Percentiles rank a stretch among this genome's conserved stretches.
These are phyloP conservation scores for Vulpes lagopus DNA, from an alignment of 2,113 vertebrate species.

Conservation along the genomic window DNA sequence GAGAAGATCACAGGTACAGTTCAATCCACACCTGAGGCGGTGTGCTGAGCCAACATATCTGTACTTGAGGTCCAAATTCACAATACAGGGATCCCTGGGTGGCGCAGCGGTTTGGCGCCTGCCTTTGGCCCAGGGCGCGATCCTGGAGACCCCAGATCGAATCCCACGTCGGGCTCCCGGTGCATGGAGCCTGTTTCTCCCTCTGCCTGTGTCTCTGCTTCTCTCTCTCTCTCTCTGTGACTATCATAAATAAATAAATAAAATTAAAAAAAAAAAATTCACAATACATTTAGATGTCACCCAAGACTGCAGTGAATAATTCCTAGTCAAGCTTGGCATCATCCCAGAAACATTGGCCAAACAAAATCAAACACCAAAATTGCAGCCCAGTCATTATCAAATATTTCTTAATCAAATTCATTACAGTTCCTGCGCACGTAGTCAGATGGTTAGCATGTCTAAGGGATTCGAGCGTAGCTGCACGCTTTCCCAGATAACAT, in stretches of 20 bases:
- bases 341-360: background rate
- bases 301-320: background rate
- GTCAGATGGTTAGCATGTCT: background rate
- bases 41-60: background rate
- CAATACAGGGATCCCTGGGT: no score
- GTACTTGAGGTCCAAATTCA: background rate
- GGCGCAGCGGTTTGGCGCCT: no score
- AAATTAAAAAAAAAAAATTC: no score
- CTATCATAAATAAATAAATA: no score
- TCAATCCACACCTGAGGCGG: background rate
- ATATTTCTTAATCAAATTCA: conserved; percentile 31
- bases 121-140: no score
- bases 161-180: no score
- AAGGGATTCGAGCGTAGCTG: background rate
- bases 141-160: no score
- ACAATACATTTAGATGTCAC: background rate
- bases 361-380: conserved; percentile 25
- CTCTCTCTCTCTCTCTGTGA: no score
- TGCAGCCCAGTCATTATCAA: background rate
- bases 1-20: background rate
- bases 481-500: background rate
- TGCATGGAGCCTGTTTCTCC: no score
- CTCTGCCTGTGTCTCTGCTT: no score
- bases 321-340: background rate
- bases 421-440: background rate